A percentile compares a stretch with the other conserved stretches of the same genome.
These are phyloP conservation scores for Rhea pennata DNA, from an alignment of 2,113 vertebrate genomes.

Conservation along the genomic window DNA sequence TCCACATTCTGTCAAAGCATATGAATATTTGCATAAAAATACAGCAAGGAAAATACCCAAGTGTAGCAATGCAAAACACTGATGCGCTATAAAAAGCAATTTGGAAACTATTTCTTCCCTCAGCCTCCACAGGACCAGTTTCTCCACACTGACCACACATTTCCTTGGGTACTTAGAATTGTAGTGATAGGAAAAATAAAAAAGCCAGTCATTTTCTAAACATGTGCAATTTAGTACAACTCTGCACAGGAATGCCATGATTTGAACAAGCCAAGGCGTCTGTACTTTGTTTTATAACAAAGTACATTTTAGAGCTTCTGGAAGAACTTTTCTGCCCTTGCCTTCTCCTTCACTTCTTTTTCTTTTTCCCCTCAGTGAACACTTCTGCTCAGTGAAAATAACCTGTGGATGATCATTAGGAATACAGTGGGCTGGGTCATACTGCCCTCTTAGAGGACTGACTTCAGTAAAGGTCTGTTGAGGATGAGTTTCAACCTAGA, in stretches of 20 bases:
- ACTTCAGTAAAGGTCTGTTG: background rate
- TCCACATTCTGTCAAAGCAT: background rate
- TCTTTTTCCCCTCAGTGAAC: background rate
- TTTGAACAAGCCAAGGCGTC: background rate
- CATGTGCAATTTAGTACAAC: rapidly evolving
- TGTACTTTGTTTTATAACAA: background rate
- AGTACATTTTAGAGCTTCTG: background rate
- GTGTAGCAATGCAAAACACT: background rate
- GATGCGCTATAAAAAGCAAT: background rate
- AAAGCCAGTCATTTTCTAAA: background rate
- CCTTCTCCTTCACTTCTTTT: background rate
- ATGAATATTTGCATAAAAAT: background rate
- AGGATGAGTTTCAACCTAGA: background rate
- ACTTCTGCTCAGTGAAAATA: background rate
- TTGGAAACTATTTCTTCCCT: background rate
- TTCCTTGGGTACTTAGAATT: background rate
- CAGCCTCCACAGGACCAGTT: background rate
- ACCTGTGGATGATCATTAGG: background rate
- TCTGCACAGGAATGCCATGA: background rate
- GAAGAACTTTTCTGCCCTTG: background rate
- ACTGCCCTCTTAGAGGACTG: background rate
- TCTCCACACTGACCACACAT: background rate
- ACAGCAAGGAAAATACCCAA: background rate
- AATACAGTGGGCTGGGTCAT: background rate
- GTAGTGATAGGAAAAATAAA: background rate